Evolutionary conservation across 2,113 vertebrate genomes (phyloP), one percentile per base, ranked within the genome.

Genomic region (Bothrops jararaca): DNA sequence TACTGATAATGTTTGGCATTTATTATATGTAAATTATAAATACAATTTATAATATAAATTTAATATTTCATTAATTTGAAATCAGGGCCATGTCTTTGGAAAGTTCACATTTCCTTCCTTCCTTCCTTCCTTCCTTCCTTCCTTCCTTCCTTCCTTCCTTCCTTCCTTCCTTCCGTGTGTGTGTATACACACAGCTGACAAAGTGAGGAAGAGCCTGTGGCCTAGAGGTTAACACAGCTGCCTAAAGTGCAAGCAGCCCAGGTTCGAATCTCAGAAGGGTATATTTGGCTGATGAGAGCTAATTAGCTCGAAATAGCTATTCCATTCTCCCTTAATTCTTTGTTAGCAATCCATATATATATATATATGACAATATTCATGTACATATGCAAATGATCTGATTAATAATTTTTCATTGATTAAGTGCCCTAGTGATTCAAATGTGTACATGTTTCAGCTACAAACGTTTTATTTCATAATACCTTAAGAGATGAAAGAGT

Each of bases 321-420:
- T 42, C 3, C 42, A 42, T 42, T 42, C 42, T 42, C 42, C 42
- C 42, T 42, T 42, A 3, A 42, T 42, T 42, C 42, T 42, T 42
- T 42, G 42, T 42, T 42, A 42, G 42, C 42, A 42, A 42, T 42
- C 42, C 42, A 42, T 42, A 42, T 42, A 4, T 45, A 45, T 45
- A 6, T 45, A 45, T 45, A 5, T 6, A 56, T 80, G 39, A 93
- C 42, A 54, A 88, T 74, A 91, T 96, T 94, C 93, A 87, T 0
- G 5, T 92, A 92, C 89, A 90, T 91, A 85, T 92, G 11, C 92
- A 95, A 95, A 94, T 96, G 93, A 93, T 95, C 23, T 97, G 95
- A 96, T 69, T 93, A 95, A 96, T 96, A 96, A 91, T 96, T 95
- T 95, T 92, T 96, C 94, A 94, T 95, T 95, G 93, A 93, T 95